These are phyloP conservation scores for Achatina immaculata DNA, from an alignment of 1,140 invertebrate species.

Conservation along the genomic window DNA sequence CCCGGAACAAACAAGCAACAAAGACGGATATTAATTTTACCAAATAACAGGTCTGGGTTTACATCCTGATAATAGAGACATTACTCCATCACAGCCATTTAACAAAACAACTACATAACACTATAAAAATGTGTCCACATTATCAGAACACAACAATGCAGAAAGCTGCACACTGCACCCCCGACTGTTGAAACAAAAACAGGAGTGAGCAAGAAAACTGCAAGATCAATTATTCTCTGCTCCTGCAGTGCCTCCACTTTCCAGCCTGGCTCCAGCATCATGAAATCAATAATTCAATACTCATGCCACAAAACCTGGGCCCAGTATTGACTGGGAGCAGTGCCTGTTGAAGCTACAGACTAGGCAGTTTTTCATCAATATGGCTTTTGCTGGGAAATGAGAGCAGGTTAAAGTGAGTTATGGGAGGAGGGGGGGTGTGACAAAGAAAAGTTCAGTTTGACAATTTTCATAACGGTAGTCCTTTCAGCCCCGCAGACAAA, in stretches of 20 bases:
- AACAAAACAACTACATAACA: not conserved
- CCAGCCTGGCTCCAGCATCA: not conserved
- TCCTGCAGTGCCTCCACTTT: not conserved
- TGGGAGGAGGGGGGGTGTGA: too few relatives aligned
- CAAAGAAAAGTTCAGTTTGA: too few relatives aligned
- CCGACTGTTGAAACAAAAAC: not conserved
- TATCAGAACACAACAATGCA: not conserved
- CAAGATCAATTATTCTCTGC: not conserved
- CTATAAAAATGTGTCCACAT: not conserved
- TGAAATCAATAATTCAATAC: conserved; percentile 32
- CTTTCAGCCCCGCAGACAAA: too few relatives aligned
- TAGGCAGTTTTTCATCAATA: too few relatives aligned
- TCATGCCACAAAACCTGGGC: not conserved
- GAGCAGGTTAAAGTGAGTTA: too few relatives aligned
- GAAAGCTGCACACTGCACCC: not conserved
- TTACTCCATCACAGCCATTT: not conserved
- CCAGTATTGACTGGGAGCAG: not conserved
- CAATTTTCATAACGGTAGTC: too few relatives aligned
- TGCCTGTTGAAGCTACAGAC: not conserved
- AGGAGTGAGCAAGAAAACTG: not conserved
- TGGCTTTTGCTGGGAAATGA: too few relatives aligned
- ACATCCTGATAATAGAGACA: not conserved
- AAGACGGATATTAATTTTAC: too few relatives aligned
- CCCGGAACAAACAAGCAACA: too few relatives aligned
- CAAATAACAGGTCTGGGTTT: not conserved